A percentile compares a stretch with the other conserved stretches of the same genome.
These are phyloP conservation scores for Halocaridina rubra DNA, from an alignment of 2,888 invertebrate genomes.

Conservation along the genomic window DNA sequence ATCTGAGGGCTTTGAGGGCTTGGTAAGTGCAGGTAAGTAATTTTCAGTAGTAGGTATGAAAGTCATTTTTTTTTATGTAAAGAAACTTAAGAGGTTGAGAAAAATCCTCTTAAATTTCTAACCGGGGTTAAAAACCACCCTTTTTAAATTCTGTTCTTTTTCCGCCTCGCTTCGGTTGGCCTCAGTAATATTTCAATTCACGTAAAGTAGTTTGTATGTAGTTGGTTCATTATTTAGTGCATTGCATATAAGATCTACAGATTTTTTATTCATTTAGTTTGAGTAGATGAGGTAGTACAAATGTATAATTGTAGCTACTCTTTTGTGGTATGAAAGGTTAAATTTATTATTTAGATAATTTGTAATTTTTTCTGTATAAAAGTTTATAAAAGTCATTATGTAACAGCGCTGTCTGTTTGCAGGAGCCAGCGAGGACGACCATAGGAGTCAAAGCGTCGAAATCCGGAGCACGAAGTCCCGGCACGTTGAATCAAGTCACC, in stretches of 20 bases:
- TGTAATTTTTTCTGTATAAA: neutral
- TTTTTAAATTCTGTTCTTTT: too few species aligned
- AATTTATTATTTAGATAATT: neutral
- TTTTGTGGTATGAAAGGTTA: conserved; percentile 1
- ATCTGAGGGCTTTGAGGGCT: too few species aligned
- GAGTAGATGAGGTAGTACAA: too few species aligned
- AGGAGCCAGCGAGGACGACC: conserved; percentile 47
- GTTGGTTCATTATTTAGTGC: conserved; percentile 12
- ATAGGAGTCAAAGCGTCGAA: conserved; percentile 46
- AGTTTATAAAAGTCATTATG: neutral
- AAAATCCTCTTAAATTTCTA: too few species aligned
- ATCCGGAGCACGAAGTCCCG: conserved; percentile 45
- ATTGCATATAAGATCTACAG: too few species aligned
- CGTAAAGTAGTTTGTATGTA: too few species aligned
- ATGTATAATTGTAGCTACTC: too few species aligned
- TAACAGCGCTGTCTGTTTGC: conserved; percentile 50
- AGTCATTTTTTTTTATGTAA: conserved; percentile 6
- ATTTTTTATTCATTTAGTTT: too few species aligned
- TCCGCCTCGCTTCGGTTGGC: neutral
- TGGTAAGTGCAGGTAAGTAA: conserved; percentile 57
- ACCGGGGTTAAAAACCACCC: too few species aligned
- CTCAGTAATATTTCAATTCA: neutral
- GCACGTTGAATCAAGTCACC: conserved; percentile 43
- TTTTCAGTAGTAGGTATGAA: conserved; percentile 4
- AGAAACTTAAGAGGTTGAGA: conserved; percentile 1